Conservation (phyloP, 2,888 invertebrate species). For the Callinectes sapidus region DNA sequence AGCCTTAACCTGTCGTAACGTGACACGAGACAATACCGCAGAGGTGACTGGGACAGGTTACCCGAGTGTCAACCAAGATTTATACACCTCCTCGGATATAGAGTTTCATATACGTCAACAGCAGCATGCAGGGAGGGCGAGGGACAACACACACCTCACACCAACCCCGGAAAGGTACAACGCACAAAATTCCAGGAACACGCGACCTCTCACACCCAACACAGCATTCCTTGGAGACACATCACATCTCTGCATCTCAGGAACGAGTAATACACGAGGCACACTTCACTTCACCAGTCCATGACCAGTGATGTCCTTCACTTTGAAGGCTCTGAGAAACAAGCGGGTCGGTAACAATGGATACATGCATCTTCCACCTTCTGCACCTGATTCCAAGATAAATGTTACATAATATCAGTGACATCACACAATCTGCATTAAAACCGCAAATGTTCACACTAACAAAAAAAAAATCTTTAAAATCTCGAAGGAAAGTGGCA, state of each 20-base stretch:
- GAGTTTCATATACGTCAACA: no score
- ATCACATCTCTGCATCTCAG: background rate
- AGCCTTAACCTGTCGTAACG: background rate
- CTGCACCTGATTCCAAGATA: background rate
- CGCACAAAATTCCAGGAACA: no score
- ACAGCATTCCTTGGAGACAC: background rate
- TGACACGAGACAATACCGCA: background rate
- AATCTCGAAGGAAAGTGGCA: conserved; percentile 1
- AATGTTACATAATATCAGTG: background rate
- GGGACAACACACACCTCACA: no score
- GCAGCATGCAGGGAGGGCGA: no score
- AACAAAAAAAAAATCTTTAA: background rate
- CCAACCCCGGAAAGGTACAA: no score
- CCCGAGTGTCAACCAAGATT: no score
- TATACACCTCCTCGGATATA: no score
- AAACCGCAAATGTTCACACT: background rate
- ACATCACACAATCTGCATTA: background rate
- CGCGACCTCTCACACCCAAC: background rate
- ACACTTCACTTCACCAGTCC: background rate
- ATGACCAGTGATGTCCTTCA: background rate
- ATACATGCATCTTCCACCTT: background rate
- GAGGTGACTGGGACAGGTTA: no score
- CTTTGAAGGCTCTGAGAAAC: background rate
- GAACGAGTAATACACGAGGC: background rate
- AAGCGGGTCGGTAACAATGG: background rate